Conservation (phyloP, 2,113 vertebrate species). For the Montifringilla adamsi region DNA sequence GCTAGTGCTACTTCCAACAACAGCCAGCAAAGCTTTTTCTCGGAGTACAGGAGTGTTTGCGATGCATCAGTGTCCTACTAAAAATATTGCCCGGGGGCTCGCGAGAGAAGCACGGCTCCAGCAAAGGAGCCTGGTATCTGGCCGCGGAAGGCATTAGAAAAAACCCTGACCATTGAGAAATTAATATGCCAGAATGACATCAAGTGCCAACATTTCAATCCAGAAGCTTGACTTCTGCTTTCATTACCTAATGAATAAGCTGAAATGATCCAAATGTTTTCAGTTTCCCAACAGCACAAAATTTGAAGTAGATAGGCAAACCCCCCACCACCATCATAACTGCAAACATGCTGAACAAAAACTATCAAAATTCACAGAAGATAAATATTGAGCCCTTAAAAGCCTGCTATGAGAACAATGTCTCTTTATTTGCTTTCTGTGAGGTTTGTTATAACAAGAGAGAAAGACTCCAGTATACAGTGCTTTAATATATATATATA, state of each 20-base stretch:
- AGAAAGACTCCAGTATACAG: background rate
- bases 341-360: constrained; percentile 18
- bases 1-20: background rate
- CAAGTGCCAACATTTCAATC: background rate
- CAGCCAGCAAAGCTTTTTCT: constrained; percentile 3
- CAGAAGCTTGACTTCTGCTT: constrained; percentile 18
- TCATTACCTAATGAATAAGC: constrained; percentile 17
- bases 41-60: background rate
- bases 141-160: background rate
- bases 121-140: background rate
- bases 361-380: constrained; percentile 28
- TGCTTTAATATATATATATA: constrained; percentile 3
- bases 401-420: constrained; percentile 30
- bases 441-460: constrained; percentile 37
- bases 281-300: background rate
- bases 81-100: constrained; percentile 14
- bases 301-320: background rate
- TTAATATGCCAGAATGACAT: background rate
- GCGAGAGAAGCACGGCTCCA: background rate
- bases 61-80: background rate
- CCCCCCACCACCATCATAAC: background rate
- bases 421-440: constrained; percentile 40
- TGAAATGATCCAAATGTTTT: background rate
- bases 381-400: constrained; percentile 46
- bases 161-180: background rate